Evolutionary conservation across 2,797 vertebrate species (phyloP).

Genomic region (Squalus acanthias): DNA sequence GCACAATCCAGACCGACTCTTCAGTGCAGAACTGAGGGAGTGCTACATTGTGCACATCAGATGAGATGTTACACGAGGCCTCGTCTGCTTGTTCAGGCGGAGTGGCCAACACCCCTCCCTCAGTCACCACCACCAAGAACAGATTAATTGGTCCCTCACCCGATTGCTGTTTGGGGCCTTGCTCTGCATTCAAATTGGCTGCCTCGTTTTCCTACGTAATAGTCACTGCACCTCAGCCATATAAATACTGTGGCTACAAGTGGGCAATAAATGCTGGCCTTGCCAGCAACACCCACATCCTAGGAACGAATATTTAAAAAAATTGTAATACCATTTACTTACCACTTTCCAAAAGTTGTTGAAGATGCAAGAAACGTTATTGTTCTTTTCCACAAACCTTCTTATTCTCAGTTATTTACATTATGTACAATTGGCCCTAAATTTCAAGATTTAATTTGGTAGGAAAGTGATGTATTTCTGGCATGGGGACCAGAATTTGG

Average conservation of each 20-base stretch:
- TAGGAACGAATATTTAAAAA: too few species aligned
- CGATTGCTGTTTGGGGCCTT: neutral
- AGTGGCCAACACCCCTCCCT: too few species aligned
- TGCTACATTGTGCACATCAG: too few species aligned
- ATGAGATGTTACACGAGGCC: too few species aligned
- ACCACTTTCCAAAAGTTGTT: neutral
- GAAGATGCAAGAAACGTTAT: neutral
- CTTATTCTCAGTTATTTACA: neutral
- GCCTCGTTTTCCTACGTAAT: neutral
- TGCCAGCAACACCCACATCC: too few species aligned
- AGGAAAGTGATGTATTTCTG: neutral
- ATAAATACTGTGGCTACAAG: too few species aligned
- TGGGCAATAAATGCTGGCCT: too few species aligned
- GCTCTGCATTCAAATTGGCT: neutral
- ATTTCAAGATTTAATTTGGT: neutral
- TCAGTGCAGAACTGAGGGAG: too few species aligned
- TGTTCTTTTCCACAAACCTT: neutral
- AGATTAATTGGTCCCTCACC: neutral
- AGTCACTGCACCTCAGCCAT: too few species aligned
- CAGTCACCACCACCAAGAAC: too few species aligned
- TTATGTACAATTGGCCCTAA: neutral
- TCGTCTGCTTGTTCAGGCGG: too few species aligned
- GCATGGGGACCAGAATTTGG: too few species aligned
- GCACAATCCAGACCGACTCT: neutral
- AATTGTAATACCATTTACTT: neutral